phyloP scores from a whole-genome alignment of 2,888 invertebrate genomes.

The Ochropleura plecta region DNA sequence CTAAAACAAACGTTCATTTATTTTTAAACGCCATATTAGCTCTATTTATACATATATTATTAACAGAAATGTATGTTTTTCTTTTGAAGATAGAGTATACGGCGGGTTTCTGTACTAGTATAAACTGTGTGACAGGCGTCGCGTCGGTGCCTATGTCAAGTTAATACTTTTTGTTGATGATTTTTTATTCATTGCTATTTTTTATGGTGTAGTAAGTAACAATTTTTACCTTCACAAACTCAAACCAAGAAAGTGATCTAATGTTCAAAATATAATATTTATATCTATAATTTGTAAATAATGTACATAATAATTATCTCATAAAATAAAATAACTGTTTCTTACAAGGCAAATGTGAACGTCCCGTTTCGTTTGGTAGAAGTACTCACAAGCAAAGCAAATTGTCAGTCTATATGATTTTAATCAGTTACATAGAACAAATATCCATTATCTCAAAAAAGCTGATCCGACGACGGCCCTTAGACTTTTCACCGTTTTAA shows the following conservation, averaged over 20 bases:
- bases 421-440: background rate
- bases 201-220: background rate
- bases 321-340: background rate
- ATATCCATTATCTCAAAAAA: background rate
- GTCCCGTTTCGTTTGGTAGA: background rate
- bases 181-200: background rate
- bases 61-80: no score
- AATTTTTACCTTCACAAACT: background rate
- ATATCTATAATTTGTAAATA: no score
- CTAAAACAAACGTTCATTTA: background rate
- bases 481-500: background rate
- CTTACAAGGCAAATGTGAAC: background rate
- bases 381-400: slow-evolving; percentile 3
- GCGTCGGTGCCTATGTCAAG: no score
- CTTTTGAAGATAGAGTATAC: no score
- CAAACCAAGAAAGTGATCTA: background rate
- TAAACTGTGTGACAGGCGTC: no score
- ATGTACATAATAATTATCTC: background rate
- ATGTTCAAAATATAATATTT: background rate
- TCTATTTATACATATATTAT: no score
- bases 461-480: background rate
- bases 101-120: no score
- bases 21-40: background rate
- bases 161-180: background rate
- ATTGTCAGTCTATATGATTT: slow-evolving; percentile 2